Evolutionary conservation across 2,113 vertebrate species (phyloP).

Genomic region (Pardalotus punctatus): DNA sequence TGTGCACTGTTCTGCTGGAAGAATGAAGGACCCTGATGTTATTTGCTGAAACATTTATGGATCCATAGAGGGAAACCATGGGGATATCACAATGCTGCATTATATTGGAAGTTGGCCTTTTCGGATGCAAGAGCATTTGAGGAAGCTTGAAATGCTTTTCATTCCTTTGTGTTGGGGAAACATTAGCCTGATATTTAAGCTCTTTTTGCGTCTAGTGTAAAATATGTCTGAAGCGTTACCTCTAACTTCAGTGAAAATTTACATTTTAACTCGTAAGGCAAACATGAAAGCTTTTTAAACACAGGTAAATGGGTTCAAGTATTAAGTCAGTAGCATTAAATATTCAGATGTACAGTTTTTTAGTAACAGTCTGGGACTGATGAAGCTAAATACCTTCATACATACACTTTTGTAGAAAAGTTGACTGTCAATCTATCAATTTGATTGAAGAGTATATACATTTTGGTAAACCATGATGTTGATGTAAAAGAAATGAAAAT

Average conservation of each 20-base stretch:
- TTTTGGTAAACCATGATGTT: slow-evolving; percentile 65
- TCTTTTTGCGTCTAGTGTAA: slow-evolving; percentile 7
- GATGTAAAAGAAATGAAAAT: slow-evolving; percentile 52
- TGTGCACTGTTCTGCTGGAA: slow-evolving; percentile 89
- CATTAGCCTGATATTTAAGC: slow-evolving; percentile 16
- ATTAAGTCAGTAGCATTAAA: slow-evolving; percentile 55
- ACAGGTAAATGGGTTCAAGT: slow-evolving; percentile 41
- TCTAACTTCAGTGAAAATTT: slow-evolving; percentile 17
- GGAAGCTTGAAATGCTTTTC: slow-evolving; percentile 27
- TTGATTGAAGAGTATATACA: slow-evolving; percentile 45
- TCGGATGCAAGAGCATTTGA: slow-evolving; percentile 5
- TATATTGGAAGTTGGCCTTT: slow-evolving; percentile 23
- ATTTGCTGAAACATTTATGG: slow-evolving; percentile 26
- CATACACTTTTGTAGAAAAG: slow-evolving; percentile 53
- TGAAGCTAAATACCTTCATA: slow-evolving; percentile 44
- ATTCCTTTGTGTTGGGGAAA: slow-evolving; percentile 35
- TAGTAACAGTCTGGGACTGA: slow-evolving; percentile 54
- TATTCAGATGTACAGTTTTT: slow-evolving; percentile 60
- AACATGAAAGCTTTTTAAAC: slow-evolving; percentile 40
- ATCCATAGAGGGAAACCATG: slow-evolving; percentile 28
- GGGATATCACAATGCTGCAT: slow-evolving; percentile 44
- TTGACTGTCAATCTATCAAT: slow-evolving; percentile 45
- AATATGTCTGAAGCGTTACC: neutral
- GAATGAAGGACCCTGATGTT: slow-evolving; percentile 63
- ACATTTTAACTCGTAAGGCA: slow-evolving; percentile 16